Percentiles rank a stretch among this genome's conserved stretches.
phyloP scores from a whole-genome alignment of 1,140 invertebrate species.

The Polypedilum pembai region DNA sequence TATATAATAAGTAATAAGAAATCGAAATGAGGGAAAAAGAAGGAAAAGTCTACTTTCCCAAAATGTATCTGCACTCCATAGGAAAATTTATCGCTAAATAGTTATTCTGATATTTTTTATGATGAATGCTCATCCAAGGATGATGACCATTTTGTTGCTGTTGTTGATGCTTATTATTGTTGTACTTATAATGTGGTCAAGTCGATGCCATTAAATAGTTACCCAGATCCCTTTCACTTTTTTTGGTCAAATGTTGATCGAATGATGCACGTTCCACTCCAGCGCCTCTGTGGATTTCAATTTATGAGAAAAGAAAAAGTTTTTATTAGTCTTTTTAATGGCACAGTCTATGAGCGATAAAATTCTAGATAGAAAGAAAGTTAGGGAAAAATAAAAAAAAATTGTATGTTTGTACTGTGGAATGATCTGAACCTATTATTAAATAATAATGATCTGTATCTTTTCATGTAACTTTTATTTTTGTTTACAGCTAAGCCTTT shows the following conservation, averaged over 20 bases:
- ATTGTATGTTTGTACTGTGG: background rate
- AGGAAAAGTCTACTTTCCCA: background rate
- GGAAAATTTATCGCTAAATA: constrained; percentile 27
- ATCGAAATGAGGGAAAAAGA: background rate
- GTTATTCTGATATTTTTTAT: constrained; percentile 24
- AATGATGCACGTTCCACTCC: constrained; percentile 10
- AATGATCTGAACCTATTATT: constrained; percentile 18
- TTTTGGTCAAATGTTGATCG: constrained; percentile 25
- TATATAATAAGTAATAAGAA: background rate
- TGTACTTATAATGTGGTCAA: constrained; percentile 23
- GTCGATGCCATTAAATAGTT: constrained; percentile 22
- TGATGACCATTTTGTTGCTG: constrained; percentile 10
- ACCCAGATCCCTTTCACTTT: constrained; percentile 23
- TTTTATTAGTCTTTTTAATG: too few relatives aligned
- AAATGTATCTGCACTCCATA: constrained; percentile 14
- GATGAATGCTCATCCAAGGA: constrained; percentile 3
- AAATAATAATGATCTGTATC: background rate
- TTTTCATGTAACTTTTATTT: background rate
- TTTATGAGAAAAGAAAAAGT: background rate
- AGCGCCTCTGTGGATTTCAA: constrained; percentile 1
- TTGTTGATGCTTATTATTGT: constrained; percentile 23
- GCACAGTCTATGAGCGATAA: too few relatives aligned
- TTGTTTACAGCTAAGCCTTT: too few relatives aligned
- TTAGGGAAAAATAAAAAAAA: too few relatives aligned
- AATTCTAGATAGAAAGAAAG: too few relatives aligned